A percentile compares a stretch with the other conserved stretches of the same genome.
Evolutionary conservation across 2,113 vertebrate species (phyloP).

Genomic region (Ginglymostoma cirratum): DNA sequence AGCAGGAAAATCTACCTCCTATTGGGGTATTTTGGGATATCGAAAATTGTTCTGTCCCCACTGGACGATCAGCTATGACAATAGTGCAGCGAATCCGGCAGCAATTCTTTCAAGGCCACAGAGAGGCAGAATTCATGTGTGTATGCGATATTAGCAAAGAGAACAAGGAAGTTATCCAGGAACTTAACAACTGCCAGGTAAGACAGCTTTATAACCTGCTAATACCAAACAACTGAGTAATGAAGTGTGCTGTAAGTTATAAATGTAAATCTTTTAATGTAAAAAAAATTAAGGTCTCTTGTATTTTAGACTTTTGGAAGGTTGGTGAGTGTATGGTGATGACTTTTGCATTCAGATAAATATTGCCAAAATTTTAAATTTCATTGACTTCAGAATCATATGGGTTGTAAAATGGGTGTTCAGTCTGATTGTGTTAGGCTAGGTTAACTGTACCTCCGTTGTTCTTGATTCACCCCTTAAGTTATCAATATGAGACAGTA

Average conservation of each 20-base stretch:
- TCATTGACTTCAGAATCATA: neutral
- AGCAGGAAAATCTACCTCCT: constrained; percentile 82
- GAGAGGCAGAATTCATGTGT: constrained; percentile 96
- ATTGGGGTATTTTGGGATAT: constrained; percentile 99
- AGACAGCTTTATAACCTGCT: neutral
- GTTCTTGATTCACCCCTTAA: neutral
- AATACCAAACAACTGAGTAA: neutral
- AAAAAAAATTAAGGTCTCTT: neutral
- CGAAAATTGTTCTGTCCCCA: constrained; percentile 91
- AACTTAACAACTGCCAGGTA: constrained; percentile 98
- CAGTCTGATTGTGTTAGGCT: neutral
- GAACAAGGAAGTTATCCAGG: constrained; percentile 94
- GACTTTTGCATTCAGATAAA: neutral
- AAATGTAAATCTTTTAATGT: neutral
- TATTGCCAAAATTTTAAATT: neutral
- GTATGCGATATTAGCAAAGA: constrained; percentile 98
- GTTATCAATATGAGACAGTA: neutral
- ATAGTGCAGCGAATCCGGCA: constrained; percentile 87
- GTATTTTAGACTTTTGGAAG: neutral
- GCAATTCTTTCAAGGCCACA: constrained; percentile 88
- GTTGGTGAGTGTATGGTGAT: neutral
- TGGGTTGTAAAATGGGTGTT: neutral
- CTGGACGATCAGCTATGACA: constrained; percentile 79
- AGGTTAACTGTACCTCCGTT: neutral
- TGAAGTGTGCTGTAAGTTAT: neutral